Percentiles rank a stretch among this genome's conserved stretches.
phyloP scores from a whole-genome alignment of 2,113 vertebrate species.

The Cyanoramphus novaezelandiae region DNA sequence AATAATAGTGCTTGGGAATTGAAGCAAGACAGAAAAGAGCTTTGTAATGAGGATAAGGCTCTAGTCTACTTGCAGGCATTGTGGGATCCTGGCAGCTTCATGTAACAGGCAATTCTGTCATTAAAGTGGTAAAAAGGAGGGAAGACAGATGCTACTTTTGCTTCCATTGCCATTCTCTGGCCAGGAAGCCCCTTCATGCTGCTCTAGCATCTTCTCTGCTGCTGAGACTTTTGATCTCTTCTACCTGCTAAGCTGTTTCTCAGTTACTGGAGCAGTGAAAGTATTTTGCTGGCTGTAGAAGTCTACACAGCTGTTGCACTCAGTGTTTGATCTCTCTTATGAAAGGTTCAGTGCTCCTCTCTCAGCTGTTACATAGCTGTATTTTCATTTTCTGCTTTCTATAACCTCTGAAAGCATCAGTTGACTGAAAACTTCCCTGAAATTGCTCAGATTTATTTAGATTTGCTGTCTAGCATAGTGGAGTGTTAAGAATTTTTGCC shows the following conservation, averaged over 20 bases:
- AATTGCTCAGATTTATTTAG: neutral
- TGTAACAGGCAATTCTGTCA: neutral
- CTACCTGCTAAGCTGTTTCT: neutral
- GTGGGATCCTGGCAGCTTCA: neutral
- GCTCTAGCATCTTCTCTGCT: neutral
- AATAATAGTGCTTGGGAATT: neutral
- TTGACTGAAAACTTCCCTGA: neutral
- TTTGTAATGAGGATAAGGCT: neutral
- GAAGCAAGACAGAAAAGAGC: neutral
- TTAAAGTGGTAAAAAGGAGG: neutral
- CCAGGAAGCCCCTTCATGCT: neutral
- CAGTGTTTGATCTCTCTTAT: neutral
- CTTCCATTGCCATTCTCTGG: neutral
- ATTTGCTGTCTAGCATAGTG: neutral
- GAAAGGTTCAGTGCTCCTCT: neutral
- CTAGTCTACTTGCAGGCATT: neutral
- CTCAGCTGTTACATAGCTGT: neutral
- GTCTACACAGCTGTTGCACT: neutral
- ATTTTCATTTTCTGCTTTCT: neutral
- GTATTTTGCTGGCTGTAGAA: neutral
- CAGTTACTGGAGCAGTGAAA: neutral
- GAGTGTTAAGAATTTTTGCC: neutral
- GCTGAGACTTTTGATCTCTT: neutral
- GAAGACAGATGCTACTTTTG: neutral
- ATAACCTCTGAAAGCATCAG: neutral